Percentiles rank a stretch among this genome's conserved stretches.
phyloP scores from a whole-genome alignment of 1,140 invertebrate genomes.

The Acromyrmex charruanus region DNA sequence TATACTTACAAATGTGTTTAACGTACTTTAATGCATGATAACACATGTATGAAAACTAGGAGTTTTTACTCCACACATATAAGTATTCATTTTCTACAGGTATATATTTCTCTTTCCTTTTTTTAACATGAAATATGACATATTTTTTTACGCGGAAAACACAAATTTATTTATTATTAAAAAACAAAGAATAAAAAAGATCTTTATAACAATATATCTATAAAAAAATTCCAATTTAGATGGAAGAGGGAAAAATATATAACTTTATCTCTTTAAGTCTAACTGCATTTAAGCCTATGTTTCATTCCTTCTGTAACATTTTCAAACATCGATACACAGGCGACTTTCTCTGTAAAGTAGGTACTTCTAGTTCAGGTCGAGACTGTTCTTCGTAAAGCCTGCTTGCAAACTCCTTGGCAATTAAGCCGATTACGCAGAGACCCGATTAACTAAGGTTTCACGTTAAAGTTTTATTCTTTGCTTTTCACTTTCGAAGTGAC shows the following conservation, averaged over 20 bases:
- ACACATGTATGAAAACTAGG: background rate
- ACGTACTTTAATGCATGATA: background rate
- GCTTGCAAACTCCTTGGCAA: conserved; percentile 62
- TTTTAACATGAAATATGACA: background rate
- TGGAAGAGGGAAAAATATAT: background rate
- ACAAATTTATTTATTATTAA: background rate
- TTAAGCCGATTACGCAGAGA: conserved; percentile 68
- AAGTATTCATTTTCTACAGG: background rate
- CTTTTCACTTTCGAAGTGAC: conserved; percentile 36
- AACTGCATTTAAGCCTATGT: conserved; percentile 12
- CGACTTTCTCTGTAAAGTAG: conserved; percentile 48
- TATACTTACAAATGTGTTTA: background rate
- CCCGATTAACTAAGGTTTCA: conserved; percentile 57
- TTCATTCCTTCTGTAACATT: background rate
- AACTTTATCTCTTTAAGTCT: conserved; percentile 10
- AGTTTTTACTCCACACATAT: background rate
- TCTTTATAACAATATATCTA: background rate
- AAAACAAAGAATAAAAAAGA: background rate
- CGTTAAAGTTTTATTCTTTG: conserved; percentile 40
- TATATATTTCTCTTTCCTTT: too few species aligned
- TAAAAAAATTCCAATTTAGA: background rate
- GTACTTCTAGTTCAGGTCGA: conserved; percentile 27
- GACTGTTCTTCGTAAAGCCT: conserved; percentile 41
- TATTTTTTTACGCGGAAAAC: background rate
- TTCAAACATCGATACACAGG: conserved; percentile 43